Conservation (phyloP, 2,797 vertebrate genomes). For the Alauda arvensis region DNA sequence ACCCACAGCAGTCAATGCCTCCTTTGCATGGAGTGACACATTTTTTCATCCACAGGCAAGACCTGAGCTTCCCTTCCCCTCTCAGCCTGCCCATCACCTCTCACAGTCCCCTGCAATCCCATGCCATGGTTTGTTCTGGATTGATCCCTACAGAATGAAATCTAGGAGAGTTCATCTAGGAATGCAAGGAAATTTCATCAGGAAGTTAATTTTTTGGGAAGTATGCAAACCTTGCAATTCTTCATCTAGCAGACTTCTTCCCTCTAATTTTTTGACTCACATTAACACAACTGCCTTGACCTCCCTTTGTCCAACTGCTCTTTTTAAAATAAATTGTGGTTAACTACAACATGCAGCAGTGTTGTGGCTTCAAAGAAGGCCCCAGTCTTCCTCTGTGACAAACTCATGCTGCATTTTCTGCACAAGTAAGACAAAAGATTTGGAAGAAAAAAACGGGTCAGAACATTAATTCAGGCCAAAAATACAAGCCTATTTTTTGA, state of each 20-base stretch:
- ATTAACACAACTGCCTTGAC: neutral
- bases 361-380: neutral
- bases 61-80: neutral
- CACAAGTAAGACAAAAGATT: neutral
- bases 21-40: neutral
- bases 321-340: neutral
- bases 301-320: neutral
- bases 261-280: neutral
- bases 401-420: neutral
- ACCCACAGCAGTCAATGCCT: neutral
- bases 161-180: neutral
- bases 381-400: neutral
- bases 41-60: neutral
- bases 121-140: neutral
- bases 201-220: neutral
- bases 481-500: neutral
- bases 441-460: neutral
- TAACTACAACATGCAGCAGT: neutral
- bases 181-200: neutral
- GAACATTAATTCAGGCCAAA: neutral
- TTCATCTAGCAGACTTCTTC: neutral
- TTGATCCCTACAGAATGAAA: neutral
- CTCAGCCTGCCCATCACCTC: neutral
- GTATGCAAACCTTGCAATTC: neutral
- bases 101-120: neutral